Evolutionary conservation across 1,140 invertebrate species (phyloP), one percentile per base, ranked within the genome.

Genomic region (Habropoda laboriosa): DNA sequence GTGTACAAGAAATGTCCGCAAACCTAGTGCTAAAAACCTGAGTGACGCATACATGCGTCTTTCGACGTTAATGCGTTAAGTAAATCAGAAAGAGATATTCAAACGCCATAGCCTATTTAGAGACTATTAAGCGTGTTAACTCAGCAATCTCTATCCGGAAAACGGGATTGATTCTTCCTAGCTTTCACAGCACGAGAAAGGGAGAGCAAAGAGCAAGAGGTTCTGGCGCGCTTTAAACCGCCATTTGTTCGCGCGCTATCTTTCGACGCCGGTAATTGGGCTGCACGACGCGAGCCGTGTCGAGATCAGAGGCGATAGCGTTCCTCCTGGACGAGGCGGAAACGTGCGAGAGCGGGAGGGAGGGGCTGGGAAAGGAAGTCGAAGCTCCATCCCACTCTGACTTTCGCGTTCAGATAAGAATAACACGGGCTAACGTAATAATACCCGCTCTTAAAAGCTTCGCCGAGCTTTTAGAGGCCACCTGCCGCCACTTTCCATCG

Each of bases 341-440:
- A 77, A 82, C 75, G 80, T 24, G n/a, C n/a, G n/a, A n/a, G n/a
- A n/a, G n/a, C n/a, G n/a, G n/a, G n/a, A n/a, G n/a, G n/a, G n/a
- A 18, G 16, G 66, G 49, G 35, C 42, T 45, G 35, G 47, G 16
- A 53, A 42, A 38, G 35, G 60, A 64, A 75, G 47, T 18, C 45
- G 10, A 16, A 13, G n/a, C 8, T 18, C 5, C 27, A 27, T 47
- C 58, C 68, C 81, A 63, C 73, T 81, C 72, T 42, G 64, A 80
- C 80, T 72, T 83, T 73, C 74, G 76, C 81, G 61, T 49, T 67
- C 49, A 84, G 86, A 88, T 89, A 88, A 89, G 85, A 87, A 87
- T 89, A 88, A 87, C 83, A 81, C 85, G 68, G 73, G 80, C 73
- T 85, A 87, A 87, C 88, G 86, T 88, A 86, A 89, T 88, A 88